Conservation (phyloP, 2,797 vertebrate genomes). For the Eutrigla gurnardus region DNA sequence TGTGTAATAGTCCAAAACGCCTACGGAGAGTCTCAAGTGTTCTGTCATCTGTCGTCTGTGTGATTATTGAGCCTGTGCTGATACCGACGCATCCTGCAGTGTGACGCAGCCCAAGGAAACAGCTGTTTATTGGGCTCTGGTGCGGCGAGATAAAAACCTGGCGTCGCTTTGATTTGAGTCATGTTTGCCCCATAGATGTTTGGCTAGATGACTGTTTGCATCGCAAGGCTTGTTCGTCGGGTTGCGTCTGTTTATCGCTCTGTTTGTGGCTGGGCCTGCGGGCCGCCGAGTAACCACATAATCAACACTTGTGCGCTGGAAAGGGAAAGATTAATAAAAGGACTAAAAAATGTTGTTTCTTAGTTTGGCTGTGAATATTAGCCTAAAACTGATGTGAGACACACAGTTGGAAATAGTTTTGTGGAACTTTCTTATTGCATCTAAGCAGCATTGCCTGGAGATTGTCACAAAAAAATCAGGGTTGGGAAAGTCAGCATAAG, state of each 20-base stretch:
- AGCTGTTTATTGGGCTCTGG: slow-evolving; percentile 69
- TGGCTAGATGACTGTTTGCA: slow-evolving; percentile 64
- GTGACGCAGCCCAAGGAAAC: slow-evolving; percentile 60
- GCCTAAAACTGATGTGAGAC: slow-evolving; percentile 20
- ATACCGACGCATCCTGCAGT: slow-evolving; percentile 58
- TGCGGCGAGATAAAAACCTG: slow-evolving; percentile 65
- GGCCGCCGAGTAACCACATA: slow-evolving; percentile 32
- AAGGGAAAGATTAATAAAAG: slow-evolving; percentile 50
- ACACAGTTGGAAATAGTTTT: slow-evolving; percentile 4
- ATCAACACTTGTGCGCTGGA: slow-evolving; percentile 41
- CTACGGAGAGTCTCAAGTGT: slow-evolving; percentile 57
- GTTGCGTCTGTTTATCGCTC: slow-evolving; percentile 64
- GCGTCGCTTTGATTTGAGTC: slow-evolving; percentile 63
- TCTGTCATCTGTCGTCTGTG: slow-evolving; percentile 68
- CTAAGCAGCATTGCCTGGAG: neutral
- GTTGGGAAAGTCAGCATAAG: neutral
- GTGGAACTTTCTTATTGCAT: neutral
- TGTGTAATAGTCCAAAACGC: slow-evolving; percentile 58
- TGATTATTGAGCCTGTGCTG: slow-evolving; percentile 63
- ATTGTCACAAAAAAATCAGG: neutral
- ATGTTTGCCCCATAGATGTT: slow-evolving; percentile 70
- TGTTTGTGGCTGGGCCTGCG: slow-evolving; percentile 51
- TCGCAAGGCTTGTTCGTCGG: slow-evolving; percentile 45
- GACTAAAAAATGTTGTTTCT: slow-evolving; percentile 33
- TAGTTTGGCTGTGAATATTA: slow-evolving; percentile 8